Percentiles rank a stretch among this genome's conserved stretches.
These are phyloP conservation scores for Trachymyrmex cornetzi DNA, from an alignment of 1,140 invertebrate species.

Conservation along the genomic window DNA sequence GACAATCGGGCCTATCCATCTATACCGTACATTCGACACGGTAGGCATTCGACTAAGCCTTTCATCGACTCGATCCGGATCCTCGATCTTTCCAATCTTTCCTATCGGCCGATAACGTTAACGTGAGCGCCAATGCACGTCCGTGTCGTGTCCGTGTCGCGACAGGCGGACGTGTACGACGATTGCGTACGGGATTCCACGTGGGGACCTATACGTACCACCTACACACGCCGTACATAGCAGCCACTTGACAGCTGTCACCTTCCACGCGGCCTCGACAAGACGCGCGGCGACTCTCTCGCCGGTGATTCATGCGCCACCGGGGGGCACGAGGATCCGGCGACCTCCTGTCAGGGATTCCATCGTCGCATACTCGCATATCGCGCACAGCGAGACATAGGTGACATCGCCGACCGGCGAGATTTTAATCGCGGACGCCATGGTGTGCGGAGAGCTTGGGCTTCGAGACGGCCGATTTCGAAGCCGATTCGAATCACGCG, in stretches of 20 bases:
- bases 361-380: constrained; percentile 83
- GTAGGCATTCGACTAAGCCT: constrained; percentile 16
- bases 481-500: constrained; percentile 17
- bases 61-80: constrained; percentile 39
- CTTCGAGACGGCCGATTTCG: constrained; percentile 60
- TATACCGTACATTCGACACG: constrained; percentile 22
- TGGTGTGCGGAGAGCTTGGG: constrained; percentile 42
- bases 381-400: constrained; percentile 72
- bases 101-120: constrained; percentile 43
- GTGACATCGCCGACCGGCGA: constrained; percentile 82
- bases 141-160: constrained; percentile 54
- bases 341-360: constrained; percentile 83
- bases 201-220: constrained; percentile 72
- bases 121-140: constrained; percentile 42
- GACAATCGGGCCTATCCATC: constrained; percentile 39
- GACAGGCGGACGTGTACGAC: constrained; percentile 56
- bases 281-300: constrained; percentile 74
- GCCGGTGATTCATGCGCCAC: constrained; percentile 84
- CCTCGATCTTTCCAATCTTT: constrained; percentile 34
- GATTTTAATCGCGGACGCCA: constrained; percentile 82
- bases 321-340: constrained; percentile 79
- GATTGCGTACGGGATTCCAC: constrained; percentile 57
- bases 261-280: constrained; percentile 82
- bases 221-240: constrained; percentile 78
- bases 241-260: constrained; percentile 85